Evolutionary conservation across 2,113 vertebrate species (phyloP), one percentile per base, ranked within the genome.

Genomic region (Rhinichthys klamathensis): DNA sequence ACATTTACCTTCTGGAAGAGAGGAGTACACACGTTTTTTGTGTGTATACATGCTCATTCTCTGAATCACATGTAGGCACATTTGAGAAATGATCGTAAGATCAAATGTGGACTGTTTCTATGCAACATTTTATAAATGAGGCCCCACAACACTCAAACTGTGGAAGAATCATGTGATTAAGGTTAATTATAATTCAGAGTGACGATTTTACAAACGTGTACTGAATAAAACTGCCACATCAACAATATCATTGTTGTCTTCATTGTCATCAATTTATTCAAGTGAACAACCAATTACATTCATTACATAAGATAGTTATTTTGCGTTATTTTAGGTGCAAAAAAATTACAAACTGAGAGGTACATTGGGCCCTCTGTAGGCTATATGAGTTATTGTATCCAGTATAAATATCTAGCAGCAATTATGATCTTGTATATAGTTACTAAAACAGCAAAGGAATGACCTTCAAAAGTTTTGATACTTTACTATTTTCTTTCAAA

Each of bases 401-500:
- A 41, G 76, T 79, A 79, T 25, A 79, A 61, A 65, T 63, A 44
- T 80, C 58, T 25, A 80, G 58, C 78, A 44, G 78, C 16, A 44
- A 6, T 60, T 46, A 21, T 60, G n/a, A 76, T 12, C 10, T 83
- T 75, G 58, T 79, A 49, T 84, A 61, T 51, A 56, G 58, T 72
- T 80, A 80, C 21, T 69, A 60, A 80, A 41, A 67, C 76, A 60
- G 49, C 46, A 27, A 21, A 16, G 61, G 61, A 84, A 83, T 83
- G 82, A 84, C 44, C 23, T 30, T 77, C 49, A 75, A 70, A 56
- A 67, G 61, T 54, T 84, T 46, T 41, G 44, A 65, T 35, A 69
- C 75, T 30, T 77, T 30, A 63, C 27, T 27, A 21, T 54, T 25
- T 63, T 69, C 30, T 18, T 54, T 78, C 5, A 1, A 69, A 35